phyloP scores from a whole-genome alignment of 2,797 vertebrate species.

The Megaceryle alcyon region DNA sequence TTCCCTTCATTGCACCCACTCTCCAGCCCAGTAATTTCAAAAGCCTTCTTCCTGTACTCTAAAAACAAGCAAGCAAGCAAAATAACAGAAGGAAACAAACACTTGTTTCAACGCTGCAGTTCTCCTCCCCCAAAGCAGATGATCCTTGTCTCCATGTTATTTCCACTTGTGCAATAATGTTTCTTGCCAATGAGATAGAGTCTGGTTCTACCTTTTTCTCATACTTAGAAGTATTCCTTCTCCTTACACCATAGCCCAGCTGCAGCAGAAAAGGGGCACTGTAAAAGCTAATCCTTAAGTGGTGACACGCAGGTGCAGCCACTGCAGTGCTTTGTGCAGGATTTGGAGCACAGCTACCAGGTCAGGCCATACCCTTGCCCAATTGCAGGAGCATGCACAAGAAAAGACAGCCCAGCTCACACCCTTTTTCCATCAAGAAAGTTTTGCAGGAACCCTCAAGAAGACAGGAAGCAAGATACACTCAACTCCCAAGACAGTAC shows the following conservation, averaged over 20 bases:
- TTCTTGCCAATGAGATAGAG: not conserved
- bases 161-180: not conserved
- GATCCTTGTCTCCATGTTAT: not conserved
- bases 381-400: not conserved
- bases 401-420: not conserved
- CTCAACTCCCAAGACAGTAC: not conserved
- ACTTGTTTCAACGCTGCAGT: not conserved
- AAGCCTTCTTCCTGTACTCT: not conserved
- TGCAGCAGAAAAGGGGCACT: not conserved
- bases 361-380: fast-evolving
- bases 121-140: constrained; percentile 21
- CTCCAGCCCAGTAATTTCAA: not conserved
- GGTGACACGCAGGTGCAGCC: fast-evolving
- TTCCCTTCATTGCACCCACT: not conserved
- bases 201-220: not conserved
- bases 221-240: not conserved
- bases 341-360: not conserved
- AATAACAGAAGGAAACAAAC: not conserved
- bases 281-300: fast-evolving
- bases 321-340: fast-evolving
- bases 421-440: fast-evolving
- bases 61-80: not conserved
- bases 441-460: not conserved
- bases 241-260: not conserved
- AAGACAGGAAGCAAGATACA: not conserved